A percentile compares a stretch with the other conserved stretches of the same genome.
Conservation (phyloP, 2,113 vertebrate genomes). For the Meriones unguiculatus region DNA sequence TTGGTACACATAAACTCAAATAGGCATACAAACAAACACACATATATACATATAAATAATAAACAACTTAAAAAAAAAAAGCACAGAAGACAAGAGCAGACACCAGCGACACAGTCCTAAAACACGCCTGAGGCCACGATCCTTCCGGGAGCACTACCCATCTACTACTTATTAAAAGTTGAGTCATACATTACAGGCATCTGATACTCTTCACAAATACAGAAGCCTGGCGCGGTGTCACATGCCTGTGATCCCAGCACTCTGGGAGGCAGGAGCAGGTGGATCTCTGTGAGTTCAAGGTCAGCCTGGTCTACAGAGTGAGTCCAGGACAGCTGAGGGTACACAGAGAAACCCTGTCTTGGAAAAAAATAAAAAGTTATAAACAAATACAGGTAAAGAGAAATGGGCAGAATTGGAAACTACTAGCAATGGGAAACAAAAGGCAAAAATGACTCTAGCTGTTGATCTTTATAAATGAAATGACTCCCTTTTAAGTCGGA, state of each 20-base stretch:
- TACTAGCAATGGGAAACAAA: background rate
- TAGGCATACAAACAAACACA: background rate
- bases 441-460: background rate
- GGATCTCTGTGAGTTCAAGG: too few species aligned
- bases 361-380: too few species aligned
- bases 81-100: background rate
- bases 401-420: background rate
- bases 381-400: background rate
- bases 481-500: slow-evolving; percentile 45
- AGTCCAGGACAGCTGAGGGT: too few species aligned
- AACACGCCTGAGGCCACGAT: background rate
- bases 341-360: too few species aligned
- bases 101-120: background rate
- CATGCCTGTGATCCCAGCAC: too few species aligned
- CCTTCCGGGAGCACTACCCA: background rate
- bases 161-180: background rate
- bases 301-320: too few species aligned
- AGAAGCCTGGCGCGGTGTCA: background rate
- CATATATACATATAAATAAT: background rate
- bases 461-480: slow-evolving; percentile 33
- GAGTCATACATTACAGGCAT: background rate
- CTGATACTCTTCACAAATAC: background rate
- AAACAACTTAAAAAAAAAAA: background rate
- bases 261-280: too few species aligned
- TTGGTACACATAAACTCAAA: background rate